Evolutionary conservation across 2,888 invertebrate genomes (phyloP), one percentile per base, ranked within the genome.

Genomic region (Apodemia hepburni): DNA sequence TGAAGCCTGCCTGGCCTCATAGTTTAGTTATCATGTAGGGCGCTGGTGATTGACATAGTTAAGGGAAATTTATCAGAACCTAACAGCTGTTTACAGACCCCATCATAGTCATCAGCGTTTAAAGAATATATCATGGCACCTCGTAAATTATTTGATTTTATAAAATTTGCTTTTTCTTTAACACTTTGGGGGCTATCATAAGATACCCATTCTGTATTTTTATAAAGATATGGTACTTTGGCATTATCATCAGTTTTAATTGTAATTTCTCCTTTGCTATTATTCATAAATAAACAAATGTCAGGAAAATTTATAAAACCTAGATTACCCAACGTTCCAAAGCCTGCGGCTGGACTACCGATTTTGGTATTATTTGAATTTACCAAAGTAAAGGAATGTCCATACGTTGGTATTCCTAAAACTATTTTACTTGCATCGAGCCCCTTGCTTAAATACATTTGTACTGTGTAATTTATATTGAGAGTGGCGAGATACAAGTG

Each of bases 371-470:
- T 96, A 12, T 92, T 78, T 0, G 92, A 77, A 84, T 96, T 96
- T 0, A 95, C 90, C 59, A 98, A 85, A 51, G 89, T 93, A 75
- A 94, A 97, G 4, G 95, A 93, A 77, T 97, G 97, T 0, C 97
- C 98, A 78, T 97, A 98, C 0, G 97, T 96, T 6, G 98, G 98
- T 73, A 98, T 92, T 0, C 98, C 98, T 0, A 98, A 92, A 11
- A 97, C 93, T 18, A 98, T 93, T 82, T 97, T 98, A 54, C 93
- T 92, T 47, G 91, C 92, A 18, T 95, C 95, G 84, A 98, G 93
- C 11, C 98, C 98, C 71, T 94, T 93, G 0, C 84, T 76, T 0
- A 94, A 75, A 94, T 97, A 98, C 92, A 96, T 95, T 69, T 95
- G 92, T 0, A 95, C 94, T 0, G 97, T 95, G 81, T 95, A 96